A percentile compares a stretch with the other conserved stretches of the same genome.
Evolutionary conservation across 2,888 invertebrate species (phyloP).

Genomic region (Anthoptus insignis): DNA sequence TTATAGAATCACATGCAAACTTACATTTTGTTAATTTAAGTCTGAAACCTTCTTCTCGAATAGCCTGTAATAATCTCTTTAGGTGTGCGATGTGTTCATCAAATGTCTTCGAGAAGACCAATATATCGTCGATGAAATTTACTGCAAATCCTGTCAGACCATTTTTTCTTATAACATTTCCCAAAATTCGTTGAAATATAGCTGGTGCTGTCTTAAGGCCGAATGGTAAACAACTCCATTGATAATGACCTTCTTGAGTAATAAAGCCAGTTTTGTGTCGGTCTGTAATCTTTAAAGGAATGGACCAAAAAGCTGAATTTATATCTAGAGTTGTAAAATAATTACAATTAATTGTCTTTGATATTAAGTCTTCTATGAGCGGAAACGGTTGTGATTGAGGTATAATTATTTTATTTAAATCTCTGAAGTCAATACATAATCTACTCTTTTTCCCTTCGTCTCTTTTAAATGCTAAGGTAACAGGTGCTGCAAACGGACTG

Average conservation of each 20-base stretch:
- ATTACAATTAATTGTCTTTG: slow-evolving; percentile 56
- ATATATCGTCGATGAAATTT: slow-evolving; percentile 42
- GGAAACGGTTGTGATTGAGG: slow-evolving; percentile 56
- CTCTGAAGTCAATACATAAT: slow-evolving; percentile 54
- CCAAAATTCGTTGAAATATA: slow-evolving; percentile 61
- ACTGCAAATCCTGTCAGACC: slow-evolving; percentile 40
- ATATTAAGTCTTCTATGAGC: slow-evolving; percentile 56
- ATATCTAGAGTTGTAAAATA: slow-evolving; percentile 59
- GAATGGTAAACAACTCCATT: slow-evolving; percentile 61
- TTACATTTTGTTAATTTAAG: slow-evolving; percentile 45
- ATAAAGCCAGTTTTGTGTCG: slow-evolving; percentile 60
- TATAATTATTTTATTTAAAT: slow-evolving; percentile 49
- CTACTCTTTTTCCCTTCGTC: slow-evolving; percentile 50
- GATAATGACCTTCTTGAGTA: slow-evolving; percentile 48
- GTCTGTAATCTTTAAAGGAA: slow-evolving; percentile 58
- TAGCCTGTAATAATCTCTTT: slow-evolving; percentile 41
- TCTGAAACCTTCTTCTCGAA: slow-evolving; percentile 43
- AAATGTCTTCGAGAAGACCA: slow-evolving; percentile 45
- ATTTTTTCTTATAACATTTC: slow-evolving; percentile 52
- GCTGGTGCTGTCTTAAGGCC: slow-evolving; percentile 62
- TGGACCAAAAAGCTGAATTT: slow-evolving; percentile 67
- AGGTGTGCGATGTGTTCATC: slow-evolving; percentile 41
- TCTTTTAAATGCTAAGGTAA: slow-evolving; percentile 47
- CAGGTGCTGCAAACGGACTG: slow-evolving; percentile 51
- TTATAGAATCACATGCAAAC: slow-evolving; percentile 45